These are phyloP conservation scores for Patella vulgata DNA, from an alignment of 1,140 invertebrate species.

Conservation along the genomic window DNA sequence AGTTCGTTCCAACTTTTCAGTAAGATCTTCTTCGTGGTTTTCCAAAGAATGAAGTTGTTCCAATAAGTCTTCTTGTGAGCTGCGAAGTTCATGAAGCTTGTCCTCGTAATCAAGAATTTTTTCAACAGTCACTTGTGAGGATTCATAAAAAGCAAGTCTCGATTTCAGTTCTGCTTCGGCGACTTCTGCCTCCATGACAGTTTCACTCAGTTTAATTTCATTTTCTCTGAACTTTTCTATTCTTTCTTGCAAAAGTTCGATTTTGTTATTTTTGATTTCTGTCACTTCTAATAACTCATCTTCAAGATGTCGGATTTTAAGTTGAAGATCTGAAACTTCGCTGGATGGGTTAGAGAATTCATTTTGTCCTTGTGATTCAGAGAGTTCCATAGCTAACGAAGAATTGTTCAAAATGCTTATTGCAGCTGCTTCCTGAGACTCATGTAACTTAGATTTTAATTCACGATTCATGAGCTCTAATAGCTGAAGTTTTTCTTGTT, in stretches of 20 bases:
- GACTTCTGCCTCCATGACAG: slow-evolving; percentile 48
- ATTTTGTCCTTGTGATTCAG: slow-evolving; percentile 24
- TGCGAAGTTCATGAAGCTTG: slow-evolving; percentile 47
- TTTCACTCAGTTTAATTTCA: slow-evolving; percentile 56
- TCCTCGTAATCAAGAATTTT: slow-evolving; percentile 48
- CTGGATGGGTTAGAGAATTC: slow-evolving; percentile 6
- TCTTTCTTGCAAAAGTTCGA: slow-evolving; percentile 49
- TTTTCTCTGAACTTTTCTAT: slow-evolving; percentile 44
- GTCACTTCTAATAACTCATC: slow-evolving; percentile 39
- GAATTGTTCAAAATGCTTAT: slow-evolving; percentile 4
- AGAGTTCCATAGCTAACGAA: slow-evolving; percentile 48
- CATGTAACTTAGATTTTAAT: slow-evolving; percentile 47
- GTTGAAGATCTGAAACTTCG: background rate
- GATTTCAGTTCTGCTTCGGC: slow-evolving; percentile 45
- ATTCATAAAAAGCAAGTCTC: slow-evolving; percentile 43
- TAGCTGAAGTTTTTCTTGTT: slow-evolving; percentile 55
- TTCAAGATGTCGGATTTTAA: slow-evolving; percentile 39
- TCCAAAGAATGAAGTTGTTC: slow-evolving; percentile 52
- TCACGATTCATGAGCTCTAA: slow-evolving; percentile 48
- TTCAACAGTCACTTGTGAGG: slow-evolving; percentile 36
- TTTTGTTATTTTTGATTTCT: slow-evolving; percentile 51
- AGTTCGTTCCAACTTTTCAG: slow-evolving; percentile 45
- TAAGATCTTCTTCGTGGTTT: slow-evolving; percentile 49
- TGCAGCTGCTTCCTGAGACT: slow-evolving; percentile 25
- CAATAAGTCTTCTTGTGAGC: slow-evolving; percentile 50